These are phyloP conservation scores for Caranx ignobilis DNA, from an alignment of 2,113 vertebrate species.

Conservation along the genomic window DNA sequence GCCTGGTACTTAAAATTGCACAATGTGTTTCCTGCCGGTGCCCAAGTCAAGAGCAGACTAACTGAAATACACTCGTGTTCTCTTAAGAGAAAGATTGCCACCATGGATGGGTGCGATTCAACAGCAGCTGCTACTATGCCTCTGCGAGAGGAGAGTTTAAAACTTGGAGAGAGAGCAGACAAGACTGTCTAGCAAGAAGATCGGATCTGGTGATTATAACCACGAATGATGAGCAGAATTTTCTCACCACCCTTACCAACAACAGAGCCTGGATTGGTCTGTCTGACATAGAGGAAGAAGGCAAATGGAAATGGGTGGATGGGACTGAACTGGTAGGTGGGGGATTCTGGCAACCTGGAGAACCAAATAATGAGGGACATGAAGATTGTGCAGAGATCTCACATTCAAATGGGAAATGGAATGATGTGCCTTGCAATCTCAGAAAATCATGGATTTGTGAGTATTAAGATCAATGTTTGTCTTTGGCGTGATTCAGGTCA, in stretches of 20 bases:
- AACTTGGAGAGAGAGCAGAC: slow-evolving; percentile 31
- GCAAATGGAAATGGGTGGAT: slow-evolving; percentile 59
- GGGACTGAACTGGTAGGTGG: not conserved
- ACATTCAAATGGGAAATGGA: not conserved
- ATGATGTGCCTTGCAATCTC: slow-evolving; percentile 4
- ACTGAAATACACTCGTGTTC: no score
- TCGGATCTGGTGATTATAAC: slow-evolving; percentile 34
- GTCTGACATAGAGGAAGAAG: not conserved
- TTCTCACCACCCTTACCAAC: not conserved
- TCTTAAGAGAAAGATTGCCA: not conserved
- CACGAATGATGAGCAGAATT: slow-evolving; percentile 10
- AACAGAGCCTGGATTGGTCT: slow-evolving; percentile 41
- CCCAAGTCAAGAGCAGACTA: no score
- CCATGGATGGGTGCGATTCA: slow-evolving; percentile 25
- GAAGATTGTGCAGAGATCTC: slow-evolving; percentile 53
- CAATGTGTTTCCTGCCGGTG: no score
- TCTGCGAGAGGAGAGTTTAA: not conserved
- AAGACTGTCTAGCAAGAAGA: slow-evolving; percentile 27
- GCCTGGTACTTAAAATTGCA: no score
- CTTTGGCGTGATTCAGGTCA: not conserved
- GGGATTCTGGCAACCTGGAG: slow-evolving; percentile 35
- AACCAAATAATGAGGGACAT: slow-evolving; percentile 16
- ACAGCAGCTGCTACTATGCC: slow-evolving; percentile 53
- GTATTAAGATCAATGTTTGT: not conserved
- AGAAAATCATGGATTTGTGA: slow-evolving; percentile 56